These are phyloP conservation scores for Rotaria socialis DNA, from an alignment of 2,888 invertebrate genomes.

Conservation along the genomic window DNA sequence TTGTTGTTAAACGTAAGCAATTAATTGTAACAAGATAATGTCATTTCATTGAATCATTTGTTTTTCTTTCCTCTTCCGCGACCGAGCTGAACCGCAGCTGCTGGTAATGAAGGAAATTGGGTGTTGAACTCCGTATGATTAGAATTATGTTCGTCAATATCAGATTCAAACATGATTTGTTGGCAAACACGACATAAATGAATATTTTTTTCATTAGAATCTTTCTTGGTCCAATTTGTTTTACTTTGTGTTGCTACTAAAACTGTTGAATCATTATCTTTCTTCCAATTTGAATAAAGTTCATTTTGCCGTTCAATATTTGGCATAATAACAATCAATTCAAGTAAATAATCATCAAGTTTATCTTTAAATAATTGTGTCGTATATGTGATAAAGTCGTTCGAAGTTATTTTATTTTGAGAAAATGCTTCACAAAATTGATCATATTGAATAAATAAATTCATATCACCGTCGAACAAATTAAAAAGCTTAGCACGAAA, in stretches of 20 bases:
- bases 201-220: background rate
- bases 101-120: background rate
- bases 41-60: background rate
- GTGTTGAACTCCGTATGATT: background rate
- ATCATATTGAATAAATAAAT: background rate
- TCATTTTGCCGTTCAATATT: conserved; percentile 42
- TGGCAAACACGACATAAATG: background rate
- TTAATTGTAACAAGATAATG: background rate
- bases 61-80: background rate
- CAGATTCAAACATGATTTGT: background rate
- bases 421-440: background rate
- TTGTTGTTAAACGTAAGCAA: background rate
- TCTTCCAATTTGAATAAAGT: background rate
- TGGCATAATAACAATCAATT: conserved; percentile 39
- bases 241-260: background rate
- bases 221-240: background rate
- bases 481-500: background rate
- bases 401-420: background rate
- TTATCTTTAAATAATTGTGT: background rate
- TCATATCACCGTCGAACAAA: background rate
- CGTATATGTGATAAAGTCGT: background rate
- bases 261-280: background rate
- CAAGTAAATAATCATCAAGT: background rate
- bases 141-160: background rate
- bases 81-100: background rate